A percentile compares a stretch with the other conserved stretches of the same genome.
phyloP scores from a whole-genome alignment of 2,888 invertebrate species.

The Meganola albula region DNA sequence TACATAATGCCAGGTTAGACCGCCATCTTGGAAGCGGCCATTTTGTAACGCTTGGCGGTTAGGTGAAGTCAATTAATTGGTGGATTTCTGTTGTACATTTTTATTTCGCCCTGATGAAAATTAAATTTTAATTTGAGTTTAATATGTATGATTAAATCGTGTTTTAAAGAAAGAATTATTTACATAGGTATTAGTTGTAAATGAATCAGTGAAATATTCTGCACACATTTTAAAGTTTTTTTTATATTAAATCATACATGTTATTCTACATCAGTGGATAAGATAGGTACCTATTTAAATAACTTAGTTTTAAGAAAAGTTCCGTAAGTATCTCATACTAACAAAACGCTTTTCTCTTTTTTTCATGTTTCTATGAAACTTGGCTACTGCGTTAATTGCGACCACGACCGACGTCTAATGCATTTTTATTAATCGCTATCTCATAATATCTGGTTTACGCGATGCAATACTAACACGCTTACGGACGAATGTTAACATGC shows the following conservation, averaged over 20 bases:
- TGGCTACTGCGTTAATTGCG: conserved; percentile 58
- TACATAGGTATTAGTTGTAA: conserved; percentile 6
- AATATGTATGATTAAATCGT: conserved; percentile 14
- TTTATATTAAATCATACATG: conserved; percentile 15
- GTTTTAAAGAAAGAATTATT: conserved; percentile 2
- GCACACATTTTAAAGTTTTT: conserved; percentile 1
- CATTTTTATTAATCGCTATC: conserved; percentile 56
- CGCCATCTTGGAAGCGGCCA: conserved; percentile 52
- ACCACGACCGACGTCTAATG: conserved; percentile 56
- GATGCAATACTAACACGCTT: conserved; percentile 73
- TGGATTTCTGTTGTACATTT: conserved; percentile 38
- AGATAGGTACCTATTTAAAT: conserved; percentile 25
- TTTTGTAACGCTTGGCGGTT: conserved; percentile 68
- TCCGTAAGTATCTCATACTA: conserved; percentile 64
- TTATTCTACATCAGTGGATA: conserved; percentile 18
- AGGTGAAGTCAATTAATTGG: conserved; percentile 21
- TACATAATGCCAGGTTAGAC: conserved; percentile 92
- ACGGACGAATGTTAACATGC: conserved; percentile 41
- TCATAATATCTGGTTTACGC: conserved; percentile 75
- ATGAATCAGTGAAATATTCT: neutral
- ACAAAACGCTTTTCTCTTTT: conserved; percentile 74
- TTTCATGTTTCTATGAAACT: conserved; percentile 78
- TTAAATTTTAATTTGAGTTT: conserved; percentile 10
- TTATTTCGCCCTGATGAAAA: conserved; percentile 16
- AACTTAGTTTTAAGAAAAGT: conserved; percentile 35